A percentile compares a stretch with the other conserved stretches of the same genome.
These are phyloP conservation scores for Ophthalmolycus amberensis DNA, from an alignment of 2,113 vertebrate genomes.

Conservation along the genomic window DNA sequence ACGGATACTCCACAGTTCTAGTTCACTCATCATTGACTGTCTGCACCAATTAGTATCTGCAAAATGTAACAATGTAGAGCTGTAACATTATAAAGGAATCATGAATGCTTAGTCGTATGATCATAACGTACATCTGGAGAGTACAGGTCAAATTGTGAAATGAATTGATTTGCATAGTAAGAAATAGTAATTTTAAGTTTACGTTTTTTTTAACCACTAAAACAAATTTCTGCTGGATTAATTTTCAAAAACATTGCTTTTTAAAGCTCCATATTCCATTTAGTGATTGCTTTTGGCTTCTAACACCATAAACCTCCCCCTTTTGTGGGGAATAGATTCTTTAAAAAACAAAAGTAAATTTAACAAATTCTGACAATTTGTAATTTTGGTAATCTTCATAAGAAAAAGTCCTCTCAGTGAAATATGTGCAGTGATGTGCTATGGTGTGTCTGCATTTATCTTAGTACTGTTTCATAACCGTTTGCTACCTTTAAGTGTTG, in stretches of 20 bases:
- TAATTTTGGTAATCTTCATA: neutral
- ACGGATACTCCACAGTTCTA: conserved; percentile 87
- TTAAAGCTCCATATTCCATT: conserved; percentile 43
- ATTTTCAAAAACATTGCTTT: neutral
- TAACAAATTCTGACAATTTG: neutral
- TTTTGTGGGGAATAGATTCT: neutral
- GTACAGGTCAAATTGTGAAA: conserved; percentile 7
- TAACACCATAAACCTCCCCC: neutral
- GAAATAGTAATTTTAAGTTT: neutral
- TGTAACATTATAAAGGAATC: conserved; percentile 73
- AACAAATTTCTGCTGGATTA: neutral
- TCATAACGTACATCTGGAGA: conserved; percentile 29
- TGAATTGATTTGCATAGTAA: neutral
- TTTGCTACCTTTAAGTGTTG: too few species aligned
- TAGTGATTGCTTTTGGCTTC: conserved; percentile 5
- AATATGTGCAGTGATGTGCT: neutral
- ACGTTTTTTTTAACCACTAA: neutral
- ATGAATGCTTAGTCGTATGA: neutral
- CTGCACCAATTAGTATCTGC: conserved; percentile 86
- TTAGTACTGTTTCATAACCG: too few species aligned
- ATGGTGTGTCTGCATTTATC: too few species aligned
- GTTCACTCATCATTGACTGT: conserved; percentile 88
- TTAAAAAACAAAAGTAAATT: neutral
- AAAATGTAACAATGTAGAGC: conserved; percentile 77
- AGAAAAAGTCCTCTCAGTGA: neutral